These are phyloP conservation scores for Tenebrio molitor DNA, from an alignment of 1,140 invertebrate genomes.

Conservation along the genomic window DNA sequence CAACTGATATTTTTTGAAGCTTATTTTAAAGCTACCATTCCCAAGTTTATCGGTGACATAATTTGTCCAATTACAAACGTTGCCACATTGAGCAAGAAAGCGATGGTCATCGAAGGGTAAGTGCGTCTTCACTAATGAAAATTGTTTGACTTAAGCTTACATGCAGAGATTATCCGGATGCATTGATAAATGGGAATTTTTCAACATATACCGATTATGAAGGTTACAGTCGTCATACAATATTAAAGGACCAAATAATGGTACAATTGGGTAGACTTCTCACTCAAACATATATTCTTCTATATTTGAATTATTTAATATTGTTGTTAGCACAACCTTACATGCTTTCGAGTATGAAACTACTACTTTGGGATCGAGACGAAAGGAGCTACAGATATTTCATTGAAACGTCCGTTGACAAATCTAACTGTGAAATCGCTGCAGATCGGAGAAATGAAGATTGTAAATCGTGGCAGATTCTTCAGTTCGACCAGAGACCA, in stretches of 20 bases:
- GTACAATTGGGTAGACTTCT: too few species aligned
- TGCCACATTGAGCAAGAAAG: background rate
- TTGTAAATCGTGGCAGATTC: background rate
- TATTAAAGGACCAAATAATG: background rate
- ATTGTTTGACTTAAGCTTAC: background rate
- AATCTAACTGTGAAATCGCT: background rate
- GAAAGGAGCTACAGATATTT: background rate
- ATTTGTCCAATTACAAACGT: background rate
- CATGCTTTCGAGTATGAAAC: background rate
- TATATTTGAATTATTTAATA: background rate
- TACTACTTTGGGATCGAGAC: background rate
- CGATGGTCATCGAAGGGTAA: background rate
- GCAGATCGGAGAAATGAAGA: too few species aligned
- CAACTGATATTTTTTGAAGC: background rate
- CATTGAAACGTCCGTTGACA: background rate
- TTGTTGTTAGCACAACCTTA: background rate
- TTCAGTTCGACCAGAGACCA: background rate
- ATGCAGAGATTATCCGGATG: background rate
- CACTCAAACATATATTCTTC: too few species aligned
- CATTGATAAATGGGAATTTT: background rate
- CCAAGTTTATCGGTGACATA: background rate
- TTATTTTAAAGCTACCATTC: background rate
- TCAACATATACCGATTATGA: background rate
- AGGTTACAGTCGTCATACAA: background rate
- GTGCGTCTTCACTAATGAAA: background rate